Conservation (phyloP, 2,888 invertebrate species). For the Caenorhabditis doughertyi region DNA sequence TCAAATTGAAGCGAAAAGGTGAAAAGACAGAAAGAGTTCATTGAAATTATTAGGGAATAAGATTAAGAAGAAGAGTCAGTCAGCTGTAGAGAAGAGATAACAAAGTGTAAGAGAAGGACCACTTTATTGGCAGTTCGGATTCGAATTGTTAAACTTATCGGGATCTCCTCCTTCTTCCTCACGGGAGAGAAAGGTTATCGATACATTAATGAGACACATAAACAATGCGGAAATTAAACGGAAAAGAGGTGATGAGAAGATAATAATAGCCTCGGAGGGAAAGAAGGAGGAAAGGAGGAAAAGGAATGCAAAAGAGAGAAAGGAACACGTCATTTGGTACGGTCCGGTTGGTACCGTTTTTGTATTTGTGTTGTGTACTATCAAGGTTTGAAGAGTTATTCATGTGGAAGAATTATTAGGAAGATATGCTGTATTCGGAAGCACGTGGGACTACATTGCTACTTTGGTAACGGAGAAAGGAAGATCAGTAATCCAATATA, state of each 20-base stretch:
- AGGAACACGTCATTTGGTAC: conserved; percentile 7
- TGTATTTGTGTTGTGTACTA: neutral
- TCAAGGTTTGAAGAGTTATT: neutral
- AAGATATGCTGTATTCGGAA: no score
- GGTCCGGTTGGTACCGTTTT: conserved; percentile 13
- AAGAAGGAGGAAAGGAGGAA: neutral
- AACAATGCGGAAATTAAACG: conserved; percentile 36
- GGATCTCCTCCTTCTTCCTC: neutral
- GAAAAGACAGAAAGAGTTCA: neutral
- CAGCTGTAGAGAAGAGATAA: conserved; percentile 29
- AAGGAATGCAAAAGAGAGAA: conserved; percentile 2
- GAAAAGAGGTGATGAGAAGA: conserved; percentile 17
- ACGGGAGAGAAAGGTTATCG: conserved; percentile 43
- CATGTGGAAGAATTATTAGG: conserved; percentile 1
- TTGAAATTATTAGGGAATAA: conserved; percentile 31
- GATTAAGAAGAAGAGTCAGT: conserved; percentile 16
- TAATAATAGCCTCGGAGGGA: conserved; percentile 10
- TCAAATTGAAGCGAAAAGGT: neutral
- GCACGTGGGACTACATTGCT: no score
- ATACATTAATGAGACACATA: conserved; percentile 58
- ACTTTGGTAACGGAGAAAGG: no score
- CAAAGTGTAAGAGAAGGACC: conserved; percentile 44
- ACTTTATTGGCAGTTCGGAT: conserved; percentile 60
- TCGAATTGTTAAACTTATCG: conserved; percentile 53
- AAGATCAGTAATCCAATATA: no score